Conservation (phyloP, 2,797 vertebrate genomes). For the Myotis myotis region DNA sequence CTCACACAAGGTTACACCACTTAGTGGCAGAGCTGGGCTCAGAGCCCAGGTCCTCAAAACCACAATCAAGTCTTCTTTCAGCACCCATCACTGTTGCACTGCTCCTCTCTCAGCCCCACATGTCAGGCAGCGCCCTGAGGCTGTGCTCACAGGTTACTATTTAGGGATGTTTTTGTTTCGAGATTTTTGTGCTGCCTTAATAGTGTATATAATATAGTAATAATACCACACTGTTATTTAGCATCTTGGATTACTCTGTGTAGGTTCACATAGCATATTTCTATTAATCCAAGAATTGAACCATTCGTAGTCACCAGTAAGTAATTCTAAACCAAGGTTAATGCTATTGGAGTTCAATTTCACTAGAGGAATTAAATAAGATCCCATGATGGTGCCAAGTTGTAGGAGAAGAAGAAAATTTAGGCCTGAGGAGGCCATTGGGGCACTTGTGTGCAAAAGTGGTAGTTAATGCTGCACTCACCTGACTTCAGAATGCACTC, state of each 20-base stretch:
- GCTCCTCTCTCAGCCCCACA: background rate
- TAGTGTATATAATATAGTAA: too few relatives aligned
- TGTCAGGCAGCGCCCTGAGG: background rate
- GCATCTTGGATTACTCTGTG: background rate
- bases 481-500: background rate
- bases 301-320: background rate
- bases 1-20: background rate
- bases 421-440: background rate
- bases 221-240: background rate
- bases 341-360: background rate
- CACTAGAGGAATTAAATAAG: background rate
- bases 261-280: background rate
- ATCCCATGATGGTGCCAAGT: background rate
- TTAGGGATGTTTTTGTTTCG: background rate
- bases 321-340: background rate
- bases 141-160: background rate
- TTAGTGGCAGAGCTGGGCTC: background rate
- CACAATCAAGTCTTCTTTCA: background rate
- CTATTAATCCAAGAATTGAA: background rate
- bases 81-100: background rate
- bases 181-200: background rate
- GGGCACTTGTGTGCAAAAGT: background rate
- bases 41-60: background rate
- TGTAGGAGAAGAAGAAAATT: background rate
- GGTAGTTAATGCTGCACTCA: too few relatives aligned